Evolutionary conservation across 2,113 vertebrate genomes (phyloP).

Genomic region (Lathamus discolor): DNA sequence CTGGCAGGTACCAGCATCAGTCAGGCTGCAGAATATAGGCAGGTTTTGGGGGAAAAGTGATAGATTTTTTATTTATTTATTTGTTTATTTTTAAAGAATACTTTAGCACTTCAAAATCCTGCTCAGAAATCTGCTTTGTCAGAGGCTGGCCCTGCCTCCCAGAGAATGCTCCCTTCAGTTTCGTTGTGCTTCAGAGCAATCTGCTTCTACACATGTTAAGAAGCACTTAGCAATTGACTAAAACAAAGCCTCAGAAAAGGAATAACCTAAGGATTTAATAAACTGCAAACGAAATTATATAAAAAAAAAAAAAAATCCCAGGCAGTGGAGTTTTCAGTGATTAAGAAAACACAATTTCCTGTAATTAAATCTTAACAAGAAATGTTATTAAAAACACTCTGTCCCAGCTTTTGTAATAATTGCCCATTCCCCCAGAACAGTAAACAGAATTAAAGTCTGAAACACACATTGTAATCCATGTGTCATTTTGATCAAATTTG

Average conservation of each 20-base stretch:
- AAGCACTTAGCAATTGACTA: constrained; percentile 71
- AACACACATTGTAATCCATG: constrained; percentile 76
- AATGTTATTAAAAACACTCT: constrained; percentile 86
- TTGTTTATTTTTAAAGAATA: neutral
- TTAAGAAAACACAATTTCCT: constrained; percentile 86
- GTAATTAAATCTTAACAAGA: constrained; percentile 87
- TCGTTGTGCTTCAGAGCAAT: neutral
- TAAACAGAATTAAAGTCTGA: constrained; percentile 83
- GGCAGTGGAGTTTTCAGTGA: constrained; percentile 83
- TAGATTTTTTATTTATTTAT: neutral
- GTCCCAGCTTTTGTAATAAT: constrained; percentile 81
- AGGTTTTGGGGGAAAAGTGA: neutral
- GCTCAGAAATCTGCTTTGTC: neutral
- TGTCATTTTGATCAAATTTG: constrained; percentile 81
- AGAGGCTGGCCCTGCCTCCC: neutral
- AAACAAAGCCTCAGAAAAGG: constrained; percentile 77
- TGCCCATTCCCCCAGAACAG: constrained; percentile 79
- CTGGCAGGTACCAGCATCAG: neutral
- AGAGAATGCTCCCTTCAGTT: neutral
- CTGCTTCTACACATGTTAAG: constrained; percentile 67
- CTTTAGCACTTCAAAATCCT: neutral
- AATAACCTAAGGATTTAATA: constrained; percentile 84
- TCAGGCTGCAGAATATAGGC: neutral
- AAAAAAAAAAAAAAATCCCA: constrained; percentile 71
- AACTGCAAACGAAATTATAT: constrained; percentile 80